Conservation (phyloP, 2,888 invertebrate species). For the Dolichomitus sp. region DNA sequence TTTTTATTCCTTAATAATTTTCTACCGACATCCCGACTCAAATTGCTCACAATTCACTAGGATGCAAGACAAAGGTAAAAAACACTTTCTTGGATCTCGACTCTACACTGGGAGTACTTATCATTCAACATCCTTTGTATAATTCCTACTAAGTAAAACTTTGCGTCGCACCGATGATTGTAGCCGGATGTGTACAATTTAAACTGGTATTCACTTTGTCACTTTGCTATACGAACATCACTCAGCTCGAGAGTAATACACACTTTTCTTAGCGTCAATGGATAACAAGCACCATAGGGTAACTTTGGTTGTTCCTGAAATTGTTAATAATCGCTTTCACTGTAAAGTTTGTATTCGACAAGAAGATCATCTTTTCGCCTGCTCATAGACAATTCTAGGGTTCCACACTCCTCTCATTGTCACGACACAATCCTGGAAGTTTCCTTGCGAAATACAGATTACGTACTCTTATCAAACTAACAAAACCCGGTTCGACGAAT, state of each 20-base stretch:
- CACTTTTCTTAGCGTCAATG: conserved; percentile 28
- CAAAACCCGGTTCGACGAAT: conserved; percentile 52
- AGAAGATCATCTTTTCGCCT: conserved; percentile 4
- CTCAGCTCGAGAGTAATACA: conserved; percentile 12
- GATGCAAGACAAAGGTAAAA: conserved; percentile 59
- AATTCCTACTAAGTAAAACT: conserved; percentile 20
- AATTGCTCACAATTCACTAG: conserved; percentile 61
- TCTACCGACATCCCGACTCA: conserved; percentile 10
- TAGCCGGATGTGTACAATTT: conserved; percentile 31
- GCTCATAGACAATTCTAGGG: conserved; percentile 14
- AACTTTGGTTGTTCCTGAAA: conserved; percentile 31
- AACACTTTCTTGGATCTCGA: conserved; percentile 64
- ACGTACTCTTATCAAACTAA: conserved; percentile 50
- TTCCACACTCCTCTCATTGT: conserved; percentile 31
- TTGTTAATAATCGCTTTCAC: conserved; percentile 23
- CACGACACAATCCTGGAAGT: conserved; percentile 38
- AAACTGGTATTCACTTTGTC: conserved; percentile 46
- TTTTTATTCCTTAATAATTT: conserved; percentile 32
- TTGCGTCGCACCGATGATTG: conserved; percentile 22
- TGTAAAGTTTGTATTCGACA: conserved; percentile 28
- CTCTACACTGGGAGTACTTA: conserved; percentile 44
- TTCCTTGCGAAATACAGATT: conserved; percentile 28
- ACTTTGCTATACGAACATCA: conserved; percentile 22
- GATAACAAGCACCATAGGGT: conserved; percentile 26
- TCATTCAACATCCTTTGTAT: conserved; percentile 40